phyloP scores from a whole-genome alignment of 2,113 vertebrate genomes.

The Egretta garzetta region DNA sequence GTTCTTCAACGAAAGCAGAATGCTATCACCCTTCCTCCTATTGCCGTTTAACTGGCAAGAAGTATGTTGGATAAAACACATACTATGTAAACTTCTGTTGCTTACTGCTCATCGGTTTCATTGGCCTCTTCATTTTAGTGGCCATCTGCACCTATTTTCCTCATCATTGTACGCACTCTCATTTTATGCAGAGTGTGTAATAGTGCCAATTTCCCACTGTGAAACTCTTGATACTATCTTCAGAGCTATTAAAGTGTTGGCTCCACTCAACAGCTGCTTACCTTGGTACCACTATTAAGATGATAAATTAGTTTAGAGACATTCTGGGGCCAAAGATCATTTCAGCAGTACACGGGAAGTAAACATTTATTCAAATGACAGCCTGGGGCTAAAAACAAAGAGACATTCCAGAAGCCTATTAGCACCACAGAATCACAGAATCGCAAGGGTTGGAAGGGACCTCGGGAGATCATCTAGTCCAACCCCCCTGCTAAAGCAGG shows the following conservation, averaged over 20 bases:
- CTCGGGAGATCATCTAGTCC: too few relatives aligned
- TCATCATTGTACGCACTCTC: not conserved
- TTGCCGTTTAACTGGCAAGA: not conserved
- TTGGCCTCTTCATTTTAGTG: not conserved
- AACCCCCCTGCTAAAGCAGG: too few relatives aligned
- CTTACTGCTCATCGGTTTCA: not conserved
- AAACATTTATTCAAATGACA: conserved; percentile 29
- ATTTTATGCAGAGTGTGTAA: not conserved
- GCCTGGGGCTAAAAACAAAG: not conserved
- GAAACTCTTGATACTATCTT: not conserved
- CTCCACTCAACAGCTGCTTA: not conserved
- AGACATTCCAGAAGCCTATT: not conserved
- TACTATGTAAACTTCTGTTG: not conserved
- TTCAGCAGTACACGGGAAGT: not conserved
- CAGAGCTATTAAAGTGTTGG: not conserved
- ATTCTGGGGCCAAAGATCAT: not conserved
- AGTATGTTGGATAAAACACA: not conserved
- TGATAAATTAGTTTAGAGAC: conserved; percentile 11
- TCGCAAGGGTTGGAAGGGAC: too few relatives aligned
- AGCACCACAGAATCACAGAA: too few relatives aligned
- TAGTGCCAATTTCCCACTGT: not conserved
- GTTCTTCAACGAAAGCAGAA: not conserved
- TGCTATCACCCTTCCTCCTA: not conserved
- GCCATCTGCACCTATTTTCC: not conserved
- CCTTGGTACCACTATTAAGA: not conserved